Percentiles rank a stretch among this genome's conserved stretches.
Conservation (phyloP, 2,888 invertebrate genomes). For the Hipparchia sbordonii region DNA sequence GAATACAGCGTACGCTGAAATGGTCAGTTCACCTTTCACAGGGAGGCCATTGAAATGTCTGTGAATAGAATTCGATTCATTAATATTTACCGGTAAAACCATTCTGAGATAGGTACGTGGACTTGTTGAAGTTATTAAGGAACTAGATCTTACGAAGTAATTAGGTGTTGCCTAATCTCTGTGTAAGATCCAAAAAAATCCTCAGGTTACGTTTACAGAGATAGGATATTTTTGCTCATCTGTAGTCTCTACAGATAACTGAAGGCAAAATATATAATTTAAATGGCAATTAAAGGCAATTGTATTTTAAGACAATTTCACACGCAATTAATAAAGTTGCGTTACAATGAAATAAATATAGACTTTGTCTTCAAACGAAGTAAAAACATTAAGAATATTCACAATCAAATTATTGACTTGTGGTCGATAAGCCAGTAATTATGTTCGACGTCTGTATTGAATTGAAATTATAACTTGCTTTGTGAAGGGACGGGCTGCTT, state of each 20-base stretch:
- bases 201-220: no score
- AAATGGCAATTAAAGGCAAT: no score
- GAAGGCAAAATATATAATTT: no score
- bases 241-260: no score
- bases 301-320: no score
- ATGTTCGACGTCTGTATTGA: constrained; percentile 43
- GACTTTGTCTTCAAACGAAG: constrained; percentile 1
- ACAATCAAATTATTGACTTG: constrained; percentile 44
- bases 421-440: constrained; percentile 49
- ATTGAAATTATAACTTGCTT: constrained; percentile 28
- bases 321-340: not conserved
- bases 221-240: no score
- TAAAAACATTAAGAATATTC: constrained; percentile 41
- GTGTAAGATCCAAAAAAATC: no score
- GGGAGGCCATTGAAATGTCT: constrained; percentile 94
- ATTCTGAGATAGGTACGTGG: not conserved
- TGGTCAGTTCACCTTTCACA: constrained; percentile 92
- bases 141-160: not conserved
- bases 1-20: constrained; percentile 92
- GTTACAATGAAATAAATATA: not conserved
- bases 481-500: not conserved
- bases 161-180: no score
- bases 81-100: not conserved
- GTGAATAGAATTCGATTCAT: constrained; percentile 15
- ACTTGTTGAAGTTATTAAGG: not conserved